Evolutionary conservation across 2,888 invertebrate genomes (phyloP), one percentile per base, ranked within the genome.

Genomic region (Scaptomyza tumidula): DNA sequence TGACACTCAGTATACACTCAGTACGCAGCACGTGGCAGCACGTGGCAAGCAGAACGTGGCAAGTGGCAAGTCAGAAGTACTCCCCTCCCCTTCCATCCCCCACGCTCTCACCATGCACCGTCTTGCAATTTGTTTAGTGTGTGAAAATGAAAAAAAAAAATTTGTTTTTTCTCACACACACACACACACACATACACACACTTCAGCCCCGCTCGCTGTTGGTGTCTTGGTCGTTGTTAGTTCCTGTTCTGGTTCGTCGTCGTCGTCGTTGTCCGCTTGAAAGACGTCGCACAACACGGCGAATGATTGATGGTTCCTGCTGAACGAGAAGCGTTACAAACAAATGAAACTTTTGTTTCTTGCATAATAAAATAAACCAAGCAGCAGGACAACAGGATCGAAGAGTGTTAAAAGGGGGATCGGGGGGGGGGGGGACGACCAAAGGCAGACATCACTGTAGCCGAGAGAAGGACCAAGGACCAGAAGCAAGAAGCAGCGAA

Each of bases 311-410:
- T 84, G 84, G 86, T 80, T 86, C 69, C 79, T 73, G 63, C 86
- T 77, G 84, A 75, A 86, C 85, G 88, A 70, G 58, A 71, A 68
- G 69, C 80, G 79, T 75, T 72, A 70, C 85, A 85, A 88, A 88
- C 88, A 85, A 85, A 88, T 85, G 86, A 86, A 88, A 86, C 85
- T 85, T 85, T 85, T 85, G 85, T 88, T 88, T 88, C 88, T 86
- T 88, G 88, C 84, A 85, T 88, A 88, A 86, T 88, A 77, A 77
- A 68, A 68, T 68, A 84, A 80, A 71, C 39, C 45, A 56, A 60
- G 64, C 50, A 43, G 49, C 27, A 49, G 49, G 60, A 48, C 33
- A 48, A 52, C 41, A 13, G 41, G 24, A 35, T 33, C 19, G 7
- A 14, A 9, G 4, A 0, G 24, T 10, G 6, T 11, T 0, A 9